Evolutionary conservation across 2,797 vertebrate species (phyloP), one percentile per base, ranked within the genome.

Genomic region (Gymnocypris eckloni): DNA sequence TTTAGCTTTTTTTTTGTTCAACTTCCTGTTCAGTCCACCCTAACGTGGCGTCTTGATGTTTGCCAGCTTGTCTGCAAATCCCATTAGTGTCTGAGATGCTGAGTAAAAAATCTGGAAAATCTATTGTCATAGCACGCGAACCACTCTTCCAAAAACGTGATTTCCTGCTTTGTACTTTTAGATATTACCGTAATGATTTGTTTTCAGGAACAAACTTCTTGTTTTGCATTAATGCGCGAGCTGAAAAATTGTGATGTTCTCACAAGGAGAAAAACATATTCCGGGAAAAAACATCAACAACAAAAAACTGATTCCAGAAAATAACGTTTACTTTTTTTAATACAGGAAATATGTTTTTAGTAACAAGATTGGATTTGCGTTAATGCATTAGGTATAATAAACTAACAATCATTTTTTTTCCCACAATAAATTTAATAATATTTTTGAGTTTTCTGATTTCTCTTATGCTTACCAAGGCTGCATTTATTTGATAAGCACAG

Each of bases 1-100:
- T 45, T 64, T 64, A 18, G 20, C 37, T 45, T 61, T 28, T 73
- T 79, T 78, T 76, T 41, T 83, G 83, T 50, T 69, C 18, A 45
- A 43, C 81, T 86, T 90, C 87, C 90, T 88, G 33, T 86, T 79
- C 73, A 71, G 39, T 82, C 66, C 79, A 37, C 72, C 73, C 86
- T 75, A 67, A 50, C 20, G 4, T 82, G 33, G 59, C 78, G 67
- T 81, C 67, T 75, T 79, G 41, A 22, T 2, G 41, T 81, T 83
- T 80, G 15, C 71, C 83, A 56, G 25, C 70, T 54, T 77, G 82
- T 18, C 78, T 86, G 81, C 39, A 59, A 81, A 73, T 80, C 67
- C 43, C 84, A 86, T 86, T 59, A 66, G 84, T 73, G 64, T 64
- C 54, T 64, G 69, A 4, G 9, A 37, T 72, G 54, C 56, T 64